phyloP scores from a whole-genome alignment of 2,797 vertebrate species.

The Vireo griseus region DNA sequence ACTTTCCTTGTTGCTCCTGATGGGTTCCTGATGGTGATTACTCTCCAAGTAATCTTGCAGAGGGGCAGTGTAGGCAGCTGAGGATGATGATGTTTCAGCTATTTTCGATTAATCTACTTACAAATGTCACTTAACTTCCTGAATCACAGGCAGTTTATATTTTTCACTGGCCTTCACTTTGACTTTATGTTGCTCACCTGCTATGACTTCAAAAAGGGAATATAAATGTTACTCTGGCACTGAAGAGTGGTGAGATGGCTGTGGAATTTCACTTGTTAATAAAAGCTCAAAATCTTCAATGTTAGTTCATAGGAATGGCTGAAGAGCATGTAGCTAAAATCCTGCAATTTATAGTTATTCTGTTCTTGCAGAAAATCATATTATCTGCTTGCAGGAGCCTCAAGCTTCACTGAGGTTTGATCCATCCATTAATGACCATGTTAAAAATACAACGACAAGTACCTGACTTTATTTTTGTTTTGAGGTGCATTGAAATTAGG shows the following conservation, averaged over 20 bases:
- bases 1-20: neutral
- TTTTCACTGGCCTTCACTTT: neutral
- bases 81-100: neutral
- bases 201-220: neutral
- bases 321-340: neutral
- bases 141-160: neutral
- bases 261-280: neutral
- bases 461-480: neutral
- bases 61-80: neutral
- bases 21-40: neutral
- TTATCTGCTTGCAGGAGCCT: neutral
- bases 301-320: neutral
- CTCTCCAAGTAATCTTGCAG: neutral
- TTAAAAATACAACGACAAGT: neutral
- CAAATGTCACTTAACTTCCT: neutral
- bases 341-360: neutral
- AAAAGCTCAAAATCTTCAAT: neutral
- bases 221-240: neutral
- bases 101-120: neutral
- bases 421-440: rapidly evolving
- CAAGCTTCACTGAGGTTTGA: neutral
- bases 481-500: neutral
- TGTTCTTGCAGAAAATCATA: neutral
- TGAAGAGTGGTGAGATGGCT: neutral
- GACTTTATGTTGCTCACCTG: neutral